Evolutionary conservation across 2,888 invertebrate genomes (phyloP).

Genomic region (Sisyra terminalis): DNA sequence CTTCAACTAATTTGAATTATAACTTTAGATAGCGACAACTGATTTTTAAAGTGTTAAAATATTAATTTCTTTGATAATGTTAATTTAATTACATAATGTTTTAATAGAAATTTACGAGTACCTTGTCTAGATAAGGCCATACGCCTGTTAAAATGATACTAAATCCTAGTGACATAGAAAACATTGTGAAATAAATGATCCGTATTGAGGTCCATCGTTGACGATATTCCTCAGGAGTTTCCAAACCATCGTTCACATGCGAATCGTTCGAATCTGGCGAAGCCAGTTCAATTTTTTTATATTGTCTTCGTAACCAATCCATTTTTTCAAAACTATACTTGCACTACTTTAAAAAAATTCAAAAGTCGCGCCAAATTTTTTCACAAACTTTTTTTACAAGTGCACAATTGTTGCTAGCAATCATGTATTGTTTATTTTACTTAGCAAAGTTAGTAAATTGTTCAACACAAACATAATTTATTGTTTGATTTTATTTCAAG

Average conservation of each 20-base stretch:
- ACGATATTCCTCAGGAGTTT: conserved; percentile 46
- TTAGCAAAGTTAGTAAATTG: no score
- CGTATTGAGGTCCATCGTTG: conserved; percentile 65
- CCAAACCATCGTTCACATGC: conserved; percentile 33
- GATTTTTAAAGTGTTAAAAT: no score
- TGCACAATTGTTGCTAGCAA: background rate
- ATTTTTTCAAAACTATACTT: conserved; percentile 2
- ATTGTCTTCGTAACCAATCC: conserved; percentile 9
- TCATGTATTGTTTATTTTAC: background rate
- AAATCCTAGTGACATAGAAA: conserved; percentile 76
- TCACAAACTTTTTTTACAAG: background rate
- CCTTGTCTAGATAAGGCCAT: conserved; percentile 78
- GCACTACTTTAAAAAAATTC: background rate
- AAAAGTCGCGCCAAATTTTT: no score
- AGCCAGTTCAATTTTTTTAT: conserved; percentile 4
- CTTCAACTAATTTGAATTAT: no score
- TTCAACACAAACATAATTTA: no score
- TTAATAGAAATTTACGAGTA: conserved; percentile 22
- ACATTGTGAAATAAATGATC: conserved; percentile 77
- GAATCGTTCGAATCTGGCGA: background rate
- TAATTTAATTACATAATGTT: no score
- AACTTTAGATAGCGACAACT: no score
- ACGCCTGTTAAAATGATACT: conserved; percentile 76
- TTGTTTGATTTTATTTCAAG: no score
- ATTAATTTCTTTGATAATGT: no score